Percentiles rank a stretch among this genome's conserved stretches.
Evolutionary conservation across 2,113 vertebrate genomes (phyloP).

Genomic region (Desmodus rotundus): DNA sequence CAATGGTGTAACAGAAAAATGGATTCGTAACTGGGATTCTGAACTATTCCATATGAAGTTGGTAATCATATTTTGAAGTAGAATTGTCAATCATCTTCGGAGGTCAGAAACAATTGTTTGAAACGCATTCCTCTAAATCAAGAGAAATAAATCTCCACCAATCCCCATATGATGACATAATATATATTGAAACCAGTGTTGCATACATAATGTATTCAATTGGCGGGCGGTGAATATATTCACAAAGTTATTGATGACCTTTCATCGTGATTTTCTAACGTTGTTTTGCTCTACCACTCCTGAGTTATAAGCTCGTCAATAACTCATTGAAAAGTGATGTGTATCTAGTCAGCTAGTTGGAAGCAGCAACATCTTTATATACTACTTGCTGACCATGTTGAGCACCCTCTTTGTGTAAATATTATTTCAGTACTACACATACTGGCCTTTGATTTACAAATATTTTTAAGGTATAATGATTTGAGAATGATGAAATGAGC

Average conservation of each 20-base stretch:
- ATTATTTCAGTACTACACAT: not conserved
- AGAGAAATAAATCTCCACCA: constrained; percentile 23
- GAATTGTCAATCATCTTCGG: not conserved
- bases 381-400: not conserved
- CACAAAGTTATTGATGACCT: constrained; percentile 63
- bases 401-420: not conserved
- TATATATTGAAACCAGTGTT: constrained; percentile 16
- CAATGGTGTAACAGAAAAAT: not conserved
- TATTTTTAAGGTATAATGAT: not conserved
- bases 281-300: constrained; percentile 65
- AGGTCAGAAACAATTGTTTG: not conserved
- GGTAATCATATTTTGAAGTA: not conserved
- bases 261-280: constrained; percentile 64
- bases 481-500: constrained; percentile 10
- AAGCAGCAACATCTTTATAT: not conserved
- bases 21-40: not conserved
- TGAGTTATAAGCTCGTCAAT: constrained; percentile 64
- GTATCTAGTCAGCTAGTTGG: not conserved
- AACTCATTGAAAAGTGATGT: constrained; percentile 50
- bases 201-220: constrained; percentile 51
- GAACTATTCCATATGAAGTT: not conserved
- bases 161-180: not conserved
- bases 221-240: constrained; percentile 37
- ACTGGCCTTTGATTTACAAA: not conserved
- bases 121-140: constrained; percentile 28